Percentiles rank a stretch among this genome's conserved stretches.
phyloP scores from a whole-genome alignment of 2,888 invertebrate species.

The Antheraea assamensis region DNA sequence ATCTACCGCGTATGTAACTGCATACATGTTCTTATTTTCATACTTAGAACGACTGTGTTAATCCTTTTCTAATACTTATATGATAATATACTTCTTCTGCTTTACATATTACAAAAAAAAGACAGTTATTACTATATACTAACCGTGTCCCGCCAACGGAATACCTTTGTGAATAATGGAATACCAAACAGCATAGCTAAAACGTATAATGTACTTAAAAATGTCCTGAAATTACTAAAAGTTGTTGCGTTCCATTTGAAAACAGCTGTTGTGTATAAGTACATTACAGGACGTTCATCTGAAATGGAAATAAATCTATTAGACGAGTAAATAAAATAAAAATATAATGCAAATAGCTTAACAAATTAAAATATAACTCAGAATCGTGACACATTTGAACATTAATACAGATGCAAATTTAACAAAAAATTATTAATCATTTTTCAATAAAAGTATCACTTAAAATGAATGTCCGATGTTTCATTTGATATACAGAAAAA shows the following conservation, averaged over 20 bases:
- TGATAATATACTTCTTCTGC: no score
- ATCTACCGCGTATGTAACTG: no score
- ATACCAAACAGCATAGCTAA: conserved; percentile 86
- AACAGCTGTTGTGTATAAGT: conserved; percentile 87
- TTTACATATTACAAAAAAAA: no score
- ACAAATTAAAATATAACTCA: neutral
- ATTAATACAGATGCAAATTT: no score
- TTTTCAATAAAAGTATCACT: no score
- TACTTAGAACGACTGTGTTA: no score
- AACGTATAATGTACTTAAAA: conserved; percentile 87
- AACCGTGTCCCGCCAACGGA: conserved; percentile 86
- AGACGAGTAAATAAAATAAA: neutral
- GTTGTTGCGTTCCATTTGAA: conserved; percentile 87
- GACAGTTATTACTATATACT: conserved; percentile 34
- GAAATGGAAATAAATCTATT: conserved; percentile 38
- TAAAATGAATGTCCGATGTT: no score
- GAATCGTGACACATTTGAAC: neutral
- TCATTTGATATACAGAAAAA: neutral
- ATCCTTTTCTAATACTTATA: no score
- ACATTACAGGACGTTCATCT: conserved; percentile 90
- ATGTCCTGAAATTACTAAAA: conserved; percentile 89
- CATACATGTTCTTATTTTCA: no score
- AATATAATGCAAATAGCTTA: neutral
- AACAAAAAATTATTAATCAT: no score
- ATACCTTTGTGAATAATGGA: conserved; percentile 86